Conservation (phyloP, 2,888 invertebrate genomes). For the Pantelozetes paolii region DNA sequence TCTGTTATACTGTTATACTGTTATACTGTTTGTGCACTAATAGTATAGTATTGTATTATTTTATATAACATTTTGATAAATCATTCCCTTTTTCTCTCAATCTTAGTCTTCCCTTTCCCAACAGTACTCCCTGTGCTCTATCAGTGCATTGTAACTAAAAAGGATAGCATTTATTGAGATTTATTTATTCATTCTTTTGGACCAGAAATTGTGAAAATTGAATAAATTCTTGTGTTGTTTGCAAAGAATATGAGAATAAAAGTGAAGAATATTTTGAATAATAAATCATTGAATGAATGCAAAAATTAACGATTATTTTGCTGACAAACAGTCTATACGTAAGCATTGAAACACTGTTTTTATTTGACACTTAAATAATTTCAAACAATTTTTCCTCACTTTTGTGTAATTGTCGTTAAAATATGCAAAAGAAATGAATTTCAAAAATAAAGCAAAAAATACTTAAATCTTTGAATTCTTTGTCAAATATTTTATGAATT, state of each 20-base stretch:
- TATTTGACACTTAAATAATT: constrained; percentile 18
- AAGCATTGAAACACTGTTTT: neutral
- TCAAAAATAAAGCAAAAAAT: neutral
- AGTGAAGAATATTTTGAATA: constrained; percentile 8
- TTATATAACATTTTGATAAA: constrained; percentile 21
- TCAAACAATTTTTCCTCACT: neutral
- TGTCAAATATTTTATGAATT: neutral
- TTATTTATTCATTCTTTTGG: constrained; percentile 27
- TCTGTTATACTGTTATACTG: too few relatives aligned
- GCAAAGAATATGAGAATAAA: neutral
- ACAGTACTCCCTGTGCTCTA: neutral
- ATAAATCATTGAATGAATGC: constrained; percentile 14
- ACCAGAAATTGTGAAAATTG: neutral
- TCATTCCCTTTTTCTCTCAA: neutral
- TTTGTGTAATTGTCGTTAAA: neutral
- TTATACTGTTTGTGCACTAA: neutral
- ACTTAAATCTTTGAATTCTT: neutral
- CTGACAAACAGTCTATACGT: neutral
- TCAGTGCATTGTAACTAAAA: neutral
- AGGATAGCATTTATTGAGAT: constrained; percentile 19
- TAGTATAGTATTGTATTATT: neutral
- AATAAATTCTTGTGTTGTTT: neutral
- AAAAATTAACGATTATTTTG: constrained; percentile 18
- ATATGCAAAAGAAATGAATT: neutral
- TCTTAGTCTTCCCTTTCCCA: neutral